phyloP scores from a whole-genome alignment of 2,888 invertebrate species.

The Petrophora chlorosata region DNA sequence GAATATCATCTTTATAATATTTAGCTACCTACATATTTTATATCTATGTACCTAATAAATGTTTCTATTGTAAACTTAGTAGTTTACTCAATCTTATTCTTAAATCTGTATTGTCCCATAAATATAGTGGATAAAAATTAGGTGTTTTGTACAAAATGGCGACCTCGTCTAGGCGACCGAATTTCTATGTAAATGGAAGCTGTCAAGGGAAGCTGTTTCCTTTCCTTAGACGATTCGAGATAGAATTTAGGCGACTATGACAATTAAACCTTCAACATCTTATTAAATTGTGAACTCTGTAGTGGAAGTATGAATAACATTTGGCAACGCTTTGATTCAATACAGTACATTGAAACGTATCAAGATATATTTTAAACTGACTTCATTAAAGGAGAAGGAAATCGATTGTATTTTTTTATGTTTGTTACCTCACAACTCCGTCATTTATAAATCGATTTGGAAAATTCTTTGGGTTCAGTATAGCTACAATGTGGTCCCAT shows the following conservation, averaged over 20 bases:
- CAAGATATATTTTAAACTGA: no score
- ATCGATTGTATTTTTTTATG: no score
- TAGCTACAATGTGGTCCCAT: no score
- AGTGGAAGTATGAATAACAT: neutral
- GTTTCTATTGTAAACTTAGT: slow-evolving; percentile 79
- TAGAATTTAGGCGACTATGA: slow-evolving; percentile 46
- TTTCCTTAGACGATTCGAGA: slow-evolving; percentile 53
- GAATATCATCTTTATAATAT: slow-evolving; percentile 67
- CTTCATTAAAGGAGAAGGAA: no score
- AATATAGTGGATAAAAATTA: slow-evolving; percentile 65
- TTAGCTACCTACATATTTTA: slow-evolving; percentile 73
- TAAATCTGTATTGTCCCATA: slow-evolving; percentile 78
- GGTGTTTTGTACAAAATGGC: slow-evolving; percentile 79
- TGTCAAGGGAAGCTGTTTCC: slow-evolving; percentile 34
- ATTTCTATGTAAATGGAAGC: slow-evolving; percentile 70
- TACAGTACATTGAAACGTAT: no score
- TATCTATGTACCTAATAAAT: slow-evolving; percentile 79
- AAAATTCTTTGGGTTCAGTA: no score
- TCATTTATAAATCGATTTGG: no score
- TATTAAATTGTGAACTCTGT: neutral
- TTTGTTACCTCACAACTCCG: no score
- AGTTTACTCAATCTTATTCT: slow-evolving; percentile 75
- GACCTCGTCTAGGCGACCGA: slow-evolving; percentile 83
- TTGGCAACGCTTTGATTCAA: neutral
- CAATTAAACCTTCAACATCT: slow-evolving; percentile 30